A percentile compares a stretch with the other conserved stretches of the same genome.
phyloP scores from a whole-genome alignment of 1,140 invertebrate species.

The Plodia interpunctella region DNA sequence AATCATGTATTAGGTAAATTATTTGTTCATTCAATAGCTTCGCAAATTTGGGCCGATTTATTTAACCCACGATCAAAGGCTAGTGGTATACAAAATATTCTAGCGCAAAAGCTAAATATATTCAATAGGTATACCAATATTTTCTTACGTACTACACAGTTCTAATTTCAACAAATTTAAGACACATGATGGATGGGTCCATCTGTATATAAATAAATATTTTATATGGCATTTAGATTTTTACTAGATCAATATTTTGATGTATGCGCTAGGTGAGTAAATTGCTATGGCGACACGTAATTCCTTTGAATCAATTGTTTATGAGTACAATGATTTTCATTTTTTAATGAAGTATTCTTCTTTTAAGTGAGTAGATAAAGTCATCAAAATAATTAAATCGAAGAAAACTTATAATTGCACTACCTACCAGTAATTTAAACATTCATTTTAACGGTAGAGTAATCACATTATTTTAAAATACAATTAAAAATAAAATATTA shows the following conservation, averaged over 20 bases:
- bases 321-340: too few relatives aligned
- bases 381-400: too few relatives aligned
- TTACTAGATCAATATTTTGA: not conserved
- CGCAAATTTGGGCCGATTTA: not conserved
- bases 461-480: not conserved
- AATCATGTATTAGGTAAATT: constrained; percentile 49
- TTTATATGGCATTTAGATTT: constrained; percentile 8
- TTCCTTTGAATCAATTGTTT: not conserved
- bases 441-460: not conserved
- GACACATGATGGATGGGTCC: constrained; percentile 4
- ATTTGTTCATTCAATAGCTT: constrained; percentile 49
- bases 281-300: not conserved
- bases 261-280: not conserved
- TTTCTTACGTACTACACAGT: constrained; percentile 2
- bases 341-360: too few relatives aligned
- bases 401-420: too few relatives aligned
- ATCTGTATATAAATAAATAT: constrained; percentile 10
- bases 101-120: constrained; percentile 16
- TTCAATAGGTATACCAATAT: not conserved
- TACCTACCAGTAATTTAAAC: too few relatives aligned
- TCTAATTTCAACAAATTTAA: constrained; percentile 8
- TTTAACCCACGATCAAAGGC: not conserved
- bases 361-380: too few relatives aligned
- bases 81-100: not conserved
- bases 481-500: constrained; percentile 4